Base-by-base conservation (phyloP, 2,888 invertebrate species). In the Epinotia brunnichana region DNA sequence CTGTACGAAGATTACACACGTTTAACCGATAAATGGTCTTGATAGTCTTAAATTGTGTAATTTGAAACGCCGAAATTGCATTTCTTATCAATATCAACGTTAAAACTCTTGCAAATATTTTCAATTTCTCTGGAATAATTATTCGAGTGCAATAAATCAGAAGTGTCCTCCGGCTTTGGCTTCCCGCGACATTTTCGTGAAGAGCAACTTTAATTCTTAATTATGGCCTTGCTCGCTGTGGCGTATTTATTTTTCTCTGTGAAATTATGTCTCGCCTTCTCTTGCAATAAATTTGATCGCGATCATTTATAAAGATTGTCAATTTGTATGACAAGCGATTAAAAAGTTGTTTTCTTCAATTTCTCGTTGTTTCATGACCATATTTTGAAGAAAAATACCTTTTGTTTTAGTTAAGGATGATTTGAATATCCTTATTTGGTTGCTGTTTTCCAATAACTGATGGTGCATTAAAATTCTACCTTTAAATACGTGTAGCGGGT, bases 191-290 rank as follows among this genome's bases (percentile, higher is more conserved):
- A 88, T 87, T 88, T 89, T 88, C 79, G 83, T 85, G 83, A 86
- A 86, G 85, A 87, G 84, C 83, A 84, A 82, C 79, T 90, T 89
- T 89, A 90, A 90, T 90, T 88, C 90, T 90, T 91, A 91, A 90
- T 91, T 89, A 90, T 90, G 85, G 85, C 79, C 82, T 84, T 83
- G 84, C 83, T 84, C 77, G 83, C 78, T 82, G 79, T 83, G 83
- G 83, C 84, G 84, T 88, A 86, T 88, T 90, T 88, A 90, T 90
- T 89, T 87, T 86, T 83, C 85, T 85, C 84, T 85, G 83, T 81
- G 79, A 88, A 90, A 85, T 87, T 87, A 86, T 89, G 83, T 83
- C 76, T 70, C 77, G 75, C 75, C 75, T 76, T 74, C 77, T 79
- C 71, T 76, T 75, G 83, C 80, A 82, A 87, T 90, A 89, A 88